Percentiles rank a stretch among this genome's conserved stretches.
Conservation (phyloP, 2,888 invertebrate species). For the Agriopis aurantiaria region DNA sequence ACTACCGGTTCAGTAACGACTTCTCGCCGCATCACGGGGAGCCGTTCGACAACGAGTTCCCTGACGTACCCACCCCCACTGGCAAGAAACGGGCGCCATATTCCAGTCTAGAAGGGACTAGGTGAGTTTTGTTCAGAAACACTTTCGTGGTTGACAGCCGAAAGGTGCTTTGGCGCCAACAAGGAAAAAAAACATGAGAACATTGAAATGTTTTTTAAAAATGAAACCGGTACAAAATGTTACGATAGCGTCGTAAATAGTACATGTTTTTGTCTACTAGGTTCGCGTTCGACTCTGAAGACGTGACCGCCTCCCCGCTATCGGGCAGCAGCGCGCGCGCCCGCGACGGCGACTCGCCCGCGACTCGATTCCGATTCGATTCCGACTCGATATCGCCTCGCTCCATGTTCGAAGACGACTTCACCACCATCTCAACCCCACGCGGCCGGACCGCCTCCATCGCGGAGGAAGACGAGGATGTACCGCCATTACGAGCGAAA, state of each 20-base stretch:
- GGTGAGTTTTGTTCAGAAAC: constrained; percentile 51
- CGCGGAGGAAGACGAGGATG: constrained; percentile 81
- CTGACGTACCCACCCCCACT: constrained; percentile 71
- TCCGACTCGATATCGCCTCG: constrained; percentile 79
- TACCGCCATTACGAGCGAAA: constrained; percentile 71
- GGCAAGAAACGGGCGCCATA: constrained; percentile 75
- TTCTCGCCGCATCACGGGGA: constrained; percentile 86
- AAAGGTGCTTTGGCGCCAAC: too few relatives aligned
- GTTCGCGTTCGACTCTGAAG: constrained; percentile 77
- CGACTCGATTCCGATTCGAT: constrained; percentile 77
- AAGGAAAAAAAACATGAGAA: too few relatives aligned
- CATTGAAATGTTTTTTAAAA: too few relatives aligned
- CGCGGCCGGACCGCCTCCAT: constrained; percentile 77
- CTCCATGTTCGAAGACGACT: constrained; percentile 90
- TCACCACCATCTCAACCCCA: constrained; percentile 80
- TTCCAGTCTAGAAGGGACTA: constrained; percentile 74
- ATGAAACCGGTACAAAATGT: too few relatives aligned
- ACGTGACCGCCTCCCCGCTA: constrained; percentile 70
- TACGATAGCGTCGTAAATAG: too few relatives aligned
- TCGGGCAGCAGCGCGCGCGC: constrained; percentile 69
- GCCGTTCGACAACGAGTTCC: constrained; percentile 88
- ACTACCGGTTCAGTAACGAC: constrained; percentile 86
- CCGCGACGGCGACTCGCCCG: constrained; percentile 67
- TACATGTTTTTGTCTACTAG: constrained; percentile 47
- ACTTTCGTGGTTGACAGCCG: neutral